Evolutionary conservation across 2,888 invertebrate genomes (phyloP).

Genomic region (Tryphoninae sp.): DNA sequence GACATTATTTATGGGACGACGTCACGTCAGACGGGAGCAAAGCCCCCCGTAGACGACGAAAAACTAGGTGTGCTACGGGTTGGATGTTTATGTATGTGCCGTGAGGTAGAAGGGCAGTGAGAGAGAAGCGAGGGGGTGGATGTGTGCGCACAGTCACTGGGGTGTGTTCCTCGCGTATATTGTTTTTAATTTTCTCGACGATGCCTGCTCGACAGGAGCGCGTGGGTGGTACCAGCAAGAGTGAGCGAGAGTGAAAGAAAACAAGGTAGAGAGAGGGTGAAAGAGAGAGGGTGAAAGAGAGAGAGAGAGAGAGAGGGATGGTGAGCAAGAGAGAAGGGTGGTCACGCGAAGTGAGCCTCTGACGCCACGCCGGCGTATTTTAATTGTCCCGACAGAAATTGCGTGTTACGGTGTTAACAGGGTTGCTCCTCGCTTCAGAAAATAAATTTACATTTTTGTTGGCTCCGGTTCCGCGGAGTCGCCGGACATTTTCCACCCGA

Average conservation of each 20-base stretch:
- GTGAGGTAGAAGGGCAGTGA: neutral
- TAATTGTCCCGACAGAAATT: slow-evolving; percentile 73
- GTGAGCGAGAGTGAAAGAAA: neutral
- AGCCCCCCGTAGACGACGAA: slow-evolving; percentile 30
- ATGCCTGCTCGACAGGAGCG: slow-evolving; percentile 33
- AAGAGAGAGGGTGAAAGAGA: neutral
- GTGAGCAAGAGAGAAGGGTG: slow-evolving; percentile 37
- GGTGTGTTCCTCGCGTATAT: slow-evolving; percentile 48
- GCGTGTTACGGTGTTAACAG: slow-evolving; percentile 71
- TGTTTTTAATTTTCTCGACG: slow-evolving; percentile 64
- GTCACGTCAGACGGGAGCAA: slow-evolving; percentile 60
- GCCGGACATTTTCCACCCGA: slow-evolving; percentile 30
- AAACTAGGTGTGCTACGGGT: slow-evolving; percentile 21
- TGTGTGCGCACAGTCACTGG: slow-evolving; percentile 35
- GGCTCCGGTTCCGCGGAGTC: slow-evolving; percentile 59
- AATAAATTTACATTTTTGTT: slow-evolving; percentile 72
- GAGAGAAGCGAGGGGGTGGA: neutral
- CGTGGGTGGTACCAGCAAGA: slow-evolving; percentile 21
- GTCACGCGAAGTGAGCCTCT: slow-evolving; percentile 70
- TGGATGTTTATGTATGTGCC: neutral
- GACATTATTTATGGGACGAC: slow-evolving; percentile 61
- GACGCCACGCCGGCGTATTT: slow-evolving; percentile 70
- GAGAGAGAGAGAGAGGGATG: neutral
- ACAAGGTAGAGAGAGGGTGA: neutral
- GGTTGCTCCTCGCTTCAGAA: slow-evolving; percentile 67